Base-by-base conservation (phyloP, 2,888 invertebrate species). In the Itoplectis maculator region DNA sequence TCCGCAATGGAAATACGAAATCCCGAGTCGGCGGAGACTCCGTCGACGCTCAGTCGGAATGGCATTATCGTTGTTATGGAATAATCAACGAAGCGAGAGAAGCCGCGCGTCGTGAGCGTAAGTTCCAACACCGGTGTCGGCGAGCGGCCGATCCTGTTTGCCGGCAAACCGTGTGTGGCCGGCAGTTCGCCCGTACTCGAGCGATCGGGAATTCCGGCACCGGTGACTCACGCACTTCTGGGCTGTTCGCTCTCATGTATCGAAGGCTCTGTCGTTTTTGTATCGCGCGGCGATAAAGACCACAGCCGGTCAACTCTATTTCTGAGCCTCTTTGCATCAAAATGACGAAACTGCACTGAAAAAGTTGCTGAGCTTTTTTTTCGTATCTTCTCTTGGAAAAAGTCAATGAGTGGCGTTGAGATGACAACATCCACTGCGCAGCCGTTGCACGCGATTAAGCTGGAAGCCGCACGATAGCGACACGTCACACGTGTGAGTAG, bases 161-260 rank as follows among this genome's bases (percentile, higher is more conserved):
- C 13, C 63, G 49, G 63, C 8, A 4, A n/a, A 35, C 0, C 15
- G 13, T 29, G 49, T 37, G 45, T n/a, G n/a, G n/a, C n/a, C n/a
- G n/a, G n/a, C n/a, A n/a, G n/a, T n/a, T n/a, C n/a, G n/a, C 15
- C 13, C 9, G 29, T 13, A 47, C 75, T 49, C 49, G 76, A 63
- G 75, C 42, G 66, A 78, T 40, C 51, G 81, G 73, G 73, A 74
- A 82, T 82, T 74, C 81, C 78, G 74, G 81, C 74, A 78, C 81
- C 69, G 70, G 73, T 80, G 81, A 82, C 61, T 82, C 81, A 82
- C 69, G 18, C 65, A 56, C 77, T 74, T 23, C 59, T 40, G 65
- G n/a, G 20, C 40, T 49, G 40, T 18, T 1, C 11, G 59, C 40
- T 9, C 65, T 42, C n/a, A 9, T 18, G 18, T 54, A n/a, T 74